A percentile compares a stretch with the other conserved stretches of the same genome.
Evolutionary conservation across 2,797 vertebrate species (phyloP).

Genomic region (Gouania willdenowi): DNA sequence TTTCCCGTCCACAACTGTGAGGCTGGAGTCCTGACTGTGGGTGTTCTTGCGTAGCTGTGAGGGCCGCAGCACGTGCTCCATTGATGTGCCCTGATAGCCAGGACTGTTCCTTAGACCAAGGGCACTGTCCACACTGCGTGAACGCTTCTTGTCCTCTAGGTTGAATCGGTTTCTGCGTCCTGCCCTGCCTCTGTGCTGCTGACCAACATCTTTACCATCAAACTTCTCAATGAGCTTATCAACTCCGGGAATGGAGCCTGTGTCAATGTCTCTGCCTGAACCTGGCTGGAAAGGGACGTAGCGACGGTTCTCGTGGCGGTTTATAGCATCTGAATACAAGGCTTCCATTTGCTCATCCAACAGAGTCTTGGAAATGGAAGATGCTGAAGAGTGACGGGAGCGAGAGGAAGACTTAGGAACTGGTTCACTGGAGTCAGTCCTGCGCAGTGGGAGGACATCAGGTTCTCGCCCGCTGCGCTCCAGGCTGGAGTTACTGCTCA

Average conservation of each 20-base stretch:
- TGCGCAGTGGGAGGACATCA: slow-evolving; percentile 86
- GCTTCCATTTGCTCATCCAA: slow-evolving; percentile 85
- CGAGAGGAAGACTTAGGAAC: slow-evolving; percentile 74
- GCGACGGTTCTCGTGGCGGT: slow-evolving; percentile 91
- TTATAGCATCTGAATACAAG: slow-evolving; percentile 88
- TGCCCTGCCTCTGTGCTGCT: slow-evolving; percentile 83
- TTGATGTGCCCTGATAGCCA: slow-evolving; percentile 76
- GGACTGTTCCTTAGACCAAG: slow-evolving; percentile 66
- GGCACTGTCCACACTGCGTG: slow-evolving; percentile 89
- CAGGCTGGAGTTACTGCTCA: slow-evolving; percentile 64
- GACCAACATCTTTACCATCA: slow-evolving; percentile 76
- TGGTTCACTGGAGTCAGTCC: slow-evolving; percentile 83
- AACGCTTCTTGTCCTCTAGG: slow-evolving; percentile 88
- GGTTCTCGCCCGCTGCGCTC: slow-evolving; percentile 77
- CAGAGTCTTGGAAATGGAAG: slow-evolving; percentile 74
- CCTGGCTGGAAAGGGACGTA: slow-evolving; percentile 94
- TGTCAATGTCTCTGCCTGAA: slow-evolving; percentile 94
- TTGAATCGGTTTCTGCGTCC: slow-evolving; percentile 86
- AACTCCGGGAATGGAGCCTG: slow-evolving; percentile 85
- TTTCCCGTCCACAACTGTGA: slow-evolving; percentile 44
- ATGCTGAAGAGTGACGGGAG: slow-evolving; percentile 82
- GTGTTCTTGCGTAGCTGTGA: slow-evolving; percentile 77
- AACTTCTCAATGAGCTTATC: slow-evolving; percentile 94
- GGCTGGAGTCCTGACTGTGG: slow-evolving; percentile 42
- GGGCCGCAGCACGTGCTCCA: slow-evolving; percentile 83